Evolutionary conservation across 2,888 invertebrate genomes (phyloP), one percentile per base, ranked within the genome.

Genomic region (Drosophila mimica): DNA sequence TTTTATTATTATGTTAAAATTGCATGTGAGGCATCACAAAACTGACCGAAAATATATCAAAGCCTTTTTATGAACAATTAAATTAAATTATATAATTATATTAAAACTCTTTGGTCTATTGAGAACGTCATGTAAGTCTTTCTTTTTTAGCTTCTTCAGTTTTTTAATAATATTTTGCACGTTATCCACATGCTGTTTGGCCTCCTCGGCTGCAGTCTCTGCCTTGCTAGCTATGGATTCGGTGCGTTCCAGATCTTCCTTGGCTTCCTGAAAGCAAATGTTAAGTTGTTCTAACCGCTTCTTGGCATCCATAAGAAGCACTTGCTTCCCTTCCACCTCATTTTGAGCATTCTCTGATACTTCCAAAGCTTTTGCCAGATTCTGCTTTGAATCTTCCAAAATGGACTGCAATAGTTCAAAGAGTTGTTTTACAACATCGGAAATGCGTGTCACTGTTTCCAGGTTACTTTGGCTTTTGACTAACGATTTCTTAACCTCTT

Each of bases 211-310:
- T 4, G 79, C 56, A 25, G 4, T 8, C 6, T 25, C 54, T 7
- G 83, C 86, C 34, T 57, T 67, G 25, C 53, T 15, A 8, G 77
- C 82, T 8, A 49, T 67, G 5, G 31, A 17, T 36, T 60, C 36
- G 4, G 70, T 87, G 6, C 11, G 9, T 1, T 65, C 52, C 8
- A 74, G 30, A 52, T 81, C 81, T 17, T 25, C n/a, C n/a, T 43
- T 52, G 0, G 63, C 61, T 4, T 69, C 33, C 6, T 48, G 1
- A 15, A 72, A 3, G 17, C 71, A 70, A 4, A 1, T 6, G 5
- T n/a, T 31, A 0, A 81, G 11, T 9, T 62, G 28, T 7, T 74
- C 51, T 3, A 62, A 33, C 1, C 66, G 67, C 15, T 51, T 33
- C 1, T 34, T 58, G 17, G 51, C 46, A 0, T 54, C 17, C 11